Conservation (phyloP, 2,797 vertebrate genomes). For the Xenentodon cancila region DNA sequence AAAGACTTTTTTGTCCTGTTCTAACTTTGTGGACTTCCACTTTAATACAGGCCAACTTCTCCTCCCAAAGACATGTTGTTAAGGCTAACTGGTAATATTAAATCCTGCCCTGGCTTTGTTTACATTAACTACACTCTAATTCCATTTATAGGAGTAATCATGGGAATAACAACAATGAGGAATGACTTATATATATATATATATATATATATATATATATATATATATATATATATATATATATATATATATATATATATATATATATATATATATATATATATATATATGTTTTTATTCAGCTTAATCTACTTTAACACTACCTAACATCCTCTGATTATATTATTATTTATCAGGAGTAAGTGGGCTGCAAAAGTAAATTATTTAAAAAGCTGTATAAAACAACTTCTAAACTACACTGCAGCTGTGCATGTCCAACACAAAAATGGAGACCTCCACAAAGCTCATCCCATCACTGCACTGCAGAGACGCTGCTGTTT, state of each 20-base stretch:
- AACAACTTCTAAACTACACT: neutral
- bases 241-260: too few relatives aligned
- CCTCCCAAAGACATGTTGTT: too few relatives aligned
- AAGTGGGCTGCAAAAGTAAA: conserved; percentile 35
- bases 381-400: conserved; percentile 44
- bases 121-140: too few relatives aligned
- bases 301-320: neutral
- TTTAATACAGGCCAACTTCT: neutral
- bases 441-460: conserved; percentile 1
- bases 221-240: too few relatives aligned
- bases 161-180: too few relatives aligned
- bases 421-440: neutral
- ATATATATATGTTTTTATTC: conserved; percentile 2
- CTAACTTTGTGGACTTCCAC: neutral
- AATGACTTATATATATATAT: too few relatives aligned
- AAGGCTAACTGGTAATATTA: too few relatives aligned
- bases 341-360: conserved; percentile 44
- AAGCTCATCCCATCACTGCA: neutral
- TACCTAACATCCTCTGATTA: conserved; percentile 22
- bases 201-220: too few relatives aligned
- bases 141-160: too few relatives aligned
- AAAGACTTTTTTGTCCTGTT: conserved; percentile 33
- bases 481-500: conserved; percentile 27
- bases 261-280: too few relatives aligned
- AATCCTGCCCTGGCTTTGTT: too few relatives aligned